Conservation (phyloP, 2,113 vertebrate species). For the Tricholaema leucomelas region DNA sequence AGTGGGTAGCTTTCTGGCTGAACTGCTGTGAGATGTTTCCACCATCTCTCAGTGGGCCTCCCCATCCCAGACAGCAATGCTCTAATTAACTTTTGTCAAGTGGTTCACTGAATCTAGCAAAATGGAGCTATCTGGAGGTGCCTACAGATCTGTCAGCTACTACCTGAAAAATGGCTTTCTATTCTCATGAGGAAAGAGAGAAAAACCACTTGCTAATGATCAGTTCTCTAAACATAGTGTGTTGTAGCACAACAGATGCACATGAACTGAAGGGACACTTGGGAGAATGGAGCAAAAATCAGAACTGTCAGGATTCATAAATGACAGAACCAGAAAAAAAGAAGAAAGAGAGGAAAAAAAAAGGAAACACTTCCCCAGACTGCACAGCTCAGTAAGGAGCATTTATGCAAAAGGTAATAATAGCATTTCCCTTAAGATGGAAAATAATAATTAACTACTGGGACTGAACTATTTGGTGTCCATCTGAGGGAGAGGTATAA, state of each 20-base stretch:
- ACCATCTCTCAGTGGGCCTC: constrained; percentile 54
- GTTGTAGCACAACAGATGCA: constrained; percentile 30
- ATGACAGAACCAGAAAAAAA: neutral
- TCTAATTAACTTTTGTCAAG: constrained; percentile 80
- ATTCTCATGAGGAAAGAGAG: neutral
- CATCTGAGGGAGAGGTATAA: constrained; percentile 40
- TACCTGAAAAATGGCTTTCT: constrained; percentile 50
- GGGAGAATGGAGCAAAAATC: constrained; percentile 28
- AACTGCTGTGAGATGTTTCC: constrained; percentile 57
- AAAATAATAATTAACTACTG: constrained; percentile 12
- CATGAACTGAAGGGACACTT: neutral
- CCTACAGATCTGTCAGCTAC: constrained; percentile 64
- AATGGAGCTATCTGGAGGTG: constrained; percentile 61
- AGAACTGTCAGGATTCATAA: neutral
- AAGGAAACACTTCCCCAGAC: neutral
- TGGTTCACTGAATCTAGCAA: constrained; percentile 69
- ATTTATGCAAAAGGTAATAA: constrained; percentile 16
- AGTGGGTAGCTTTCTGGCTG: constrained; percentile 36
- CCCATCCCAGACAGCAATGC: constrained; percentile 49
- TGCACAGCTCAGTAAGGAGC: neutral
- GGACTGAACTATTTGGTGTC: constrained; percentile 42
- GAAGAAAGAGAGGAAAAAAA: neutral
- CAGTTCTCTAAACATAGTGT: neutral
- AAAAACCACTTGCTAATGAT: neutral
- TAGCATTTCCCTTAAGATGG: neutral